Evolutionary conservation across 2,888 invertebrate species (phyloP).

Genomic region (Crepidodera aurea): DNA sequence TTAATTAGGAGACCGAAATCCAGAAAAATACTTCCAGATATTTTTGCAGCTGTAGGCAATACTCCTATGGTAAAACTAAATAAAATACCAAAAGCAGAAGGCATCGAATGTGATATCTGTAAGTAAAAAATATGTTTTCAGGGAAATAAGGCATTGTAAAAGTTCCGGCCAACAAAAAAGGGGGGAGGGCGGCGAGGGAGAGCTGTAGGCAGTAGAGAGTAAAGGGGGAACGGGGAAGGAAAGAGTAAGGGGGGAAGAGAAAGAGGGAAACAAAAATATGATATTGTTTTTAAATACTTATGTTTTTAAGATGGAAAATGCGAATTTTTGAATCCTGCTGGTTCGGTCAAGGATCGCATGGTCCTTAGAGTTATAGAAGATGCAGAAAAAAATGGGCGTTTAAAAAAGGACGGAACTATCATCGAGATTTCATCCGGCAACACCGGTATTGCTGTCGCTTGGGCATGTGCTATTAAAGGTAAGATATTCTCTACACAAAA

Average conservation of each 20-base stretch:
- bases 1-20: slow-evolving; percentile 46
- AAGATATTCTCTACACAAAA: too few relatives aligned
- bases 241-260: too few relatives aligned
- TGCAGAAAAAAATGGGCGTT: slow-evolving; percentile 84
- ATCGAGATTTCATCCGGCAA: slow-evolving; percentile 94
- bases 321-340: slow-evolving; percentile 97
- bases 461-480: slow-evolving; percentile 89
- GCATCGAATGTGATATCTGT: slow-evolving; percentile 88
- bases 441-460: slow-evolving; percentile 91
- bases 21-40: slow-evolving; percentile 71
- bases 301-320: slow-evolving; percentile 86
- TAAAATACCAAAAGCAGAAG: slow-evolving; percentile 78
- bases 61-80: slow-evolving; percentile 84
- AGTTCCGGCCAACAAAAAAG: too few relatives aligned
- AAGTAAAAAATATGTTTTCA: slow-evolving; percentile 68
- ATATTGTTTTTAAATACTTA: too few relatives aligned
- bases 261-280: too few relatives aligned
- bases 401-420: slow-evolving; percentile 90
- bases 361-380: slow-evolving; percentile 93
- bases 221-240: too few relatives aligned
- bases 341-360: slow-evolving; percentile 95
- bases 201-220: too few relatives aligned
- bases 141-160: too few relatives aligned
- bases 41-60: slow-evolving; percentile 81
- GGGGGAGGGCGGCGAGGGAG: too few relatives aligned